Conservation (phyloP, 2,113 vertebrate species). For the Charadrius vociferus region DNA sequence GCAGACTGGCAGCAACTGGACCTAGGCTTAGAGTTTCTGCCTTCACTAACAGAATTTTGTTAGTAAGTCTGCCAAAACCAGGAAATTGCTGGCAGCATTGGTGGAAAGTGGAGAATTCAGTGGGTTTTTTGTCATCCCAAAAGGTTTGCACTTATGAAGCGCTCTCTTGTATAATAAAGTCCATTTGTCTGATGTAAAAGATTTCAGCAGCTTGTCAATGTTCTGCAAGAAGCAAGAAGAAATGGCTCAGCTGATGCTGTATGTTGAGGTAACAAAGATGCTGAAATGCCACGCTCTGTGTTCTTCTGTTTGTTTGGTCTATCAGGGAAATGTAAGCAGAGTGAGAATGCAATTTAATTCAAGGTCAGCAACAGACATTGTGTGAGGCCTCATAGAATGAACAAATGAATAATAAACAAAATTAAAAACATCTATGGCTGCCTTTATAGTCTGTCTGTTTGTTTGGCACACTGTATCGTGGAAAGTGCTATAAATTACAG, state of each 20-base stretch:
- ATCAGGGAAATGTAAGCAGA: background rate
- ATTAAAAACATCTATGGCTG: background rate
- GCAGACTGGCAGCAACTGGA: constrained; percentile 49
- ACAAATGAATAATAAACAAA: constrained; percentile 40
- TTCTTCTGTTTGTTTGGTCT: background rate
- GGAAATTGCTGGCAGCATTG: constrained; percentile 61
- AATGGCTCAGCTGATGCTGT: background rate
- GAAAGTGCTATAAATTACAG: background rate
- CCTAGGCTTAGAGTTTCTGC: constrained; percentile 61
- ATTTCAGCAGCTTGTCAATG: constrained; percentile 41
- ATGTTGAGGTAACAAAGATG: background rate
- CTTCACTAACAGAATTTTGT: constrained; percentile 60
- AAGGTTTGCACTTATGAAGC: constrained; percentile 56
- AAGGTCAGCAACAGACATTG: constrained; percentile 12
- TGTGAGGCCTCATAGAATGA: background rate
- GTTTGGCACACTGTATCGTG: background rate
- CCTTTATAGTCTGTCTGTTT: background rate
- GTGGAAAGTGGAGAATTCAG: constrained; percentile 65
- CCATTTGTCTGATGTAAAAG: constrained; percentile 68
- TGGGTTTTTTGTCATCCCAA: constrained; percentile 61
- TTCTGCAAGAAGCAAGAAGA: constrained; percentile 15
- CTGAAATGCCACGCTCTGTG: background rate
- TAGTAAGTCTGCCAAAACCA: constrained; percentile 60
- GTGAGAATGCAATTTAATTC: constrained; percentile 19
- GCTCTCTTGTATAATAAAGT: constrained; percentile 47